phyloP scores from a whole-genome alignment of 2,888 invertebrate species.

The Eubasilissa splendida region DNA sequence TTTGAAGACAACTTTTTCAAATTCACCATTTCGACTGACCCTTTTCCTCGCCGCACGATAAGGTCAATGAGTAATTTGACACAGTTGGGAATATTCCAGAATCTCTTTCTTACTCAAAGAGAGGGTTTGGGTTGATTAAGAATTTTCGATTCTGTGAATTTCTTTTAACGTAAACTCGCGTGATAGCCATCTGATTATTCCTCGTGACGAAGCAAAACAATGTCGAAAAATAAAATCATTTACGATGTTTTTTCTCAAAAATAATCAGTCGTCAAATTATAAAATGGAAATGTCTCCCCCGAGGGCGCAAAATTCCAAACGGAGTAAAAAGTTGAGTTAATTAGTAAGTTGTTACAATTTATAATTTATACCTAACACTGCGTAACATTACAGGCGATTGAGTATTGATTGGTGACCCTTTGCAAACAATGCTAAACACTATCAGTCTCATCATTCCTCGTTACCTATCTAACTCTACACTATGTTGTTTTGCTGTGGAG shows the following conservation, averaged over 20 bases:
- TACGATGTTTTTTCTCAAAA: too few relatives aligned
- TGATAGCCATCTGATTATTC: too few relatives aligned
- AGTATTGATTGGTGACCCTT: background rate
- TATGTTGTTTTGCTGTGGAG: too few relatives aligned
- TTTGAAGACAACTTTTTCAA: background rate
- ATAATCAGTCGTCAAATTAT: too few relatives aligned
- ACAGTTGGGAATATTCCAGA: slow-evolving; percentile 38
- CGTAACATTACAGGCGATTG: background rate
- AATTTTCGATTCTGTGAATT: too few relatives aligned
- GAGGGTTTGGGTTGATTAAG: too few relatives aligned
- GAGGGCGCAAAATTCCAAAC: background rate
- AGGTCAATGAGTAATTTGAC: slow-evolving; percentile 42
- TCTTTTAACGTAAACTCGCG: too few relatives aligned
- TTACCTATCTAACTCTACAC: too few relatives aligned
- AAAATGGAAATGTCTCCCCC: background rate
- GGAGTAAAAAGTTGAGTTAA: background rate
- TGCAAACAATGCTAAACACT: too few relatives aligned
- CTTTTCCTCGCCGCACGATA: background rate
- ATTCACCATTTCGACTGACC: background rate
- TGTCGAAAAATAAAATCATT: too few relatives aligned
- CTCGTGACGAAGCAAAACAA: too few relatives aligned
- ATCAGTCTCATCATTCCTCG: too few relatives aligned
- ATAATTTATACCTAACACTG: background rate
- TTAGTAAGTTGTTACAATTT: background rate
- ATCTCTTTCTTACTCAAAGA: background rate